Conservation (phyloP, 2,888 invertebrate species). For the Coremacera marginata region DNA sequence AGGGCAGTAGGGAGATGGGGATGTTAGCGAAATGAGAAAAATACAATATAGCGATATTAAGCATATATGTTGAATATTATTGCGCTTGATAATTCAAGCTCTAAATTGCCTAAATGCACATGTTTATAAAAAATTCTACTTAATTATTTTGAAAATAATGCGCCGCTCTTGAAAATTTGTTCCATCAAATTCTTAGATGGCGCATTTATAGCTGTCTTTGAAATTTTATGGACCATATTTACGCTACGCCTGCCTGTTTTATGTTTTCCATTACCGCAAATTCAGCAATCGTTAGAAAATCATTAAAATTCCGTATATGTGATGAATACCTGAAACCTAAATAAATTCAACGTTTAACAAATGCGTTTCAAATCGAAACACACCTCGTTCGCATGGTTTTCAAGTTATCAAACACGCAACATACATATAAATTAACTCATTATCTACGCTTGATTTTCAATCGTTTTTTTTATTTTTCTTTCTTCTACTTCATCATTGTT, state of each 20-base stretch:
- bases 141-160: no score
- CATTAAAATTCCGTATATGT: conserved; percentile 7
- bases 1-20: no score
- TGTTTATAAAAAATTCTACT: no score
- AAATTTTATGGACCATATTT: background rate
- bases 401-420: background rate
- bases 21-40: no score
- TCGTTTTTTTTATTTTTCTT: background rate
- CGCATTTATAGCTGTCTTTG: no score
- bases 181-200: no score
- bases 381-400: background rate
- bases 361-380: background rate
- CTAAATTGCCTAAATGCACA: no score
- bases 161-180: no score
- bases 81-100: no score
- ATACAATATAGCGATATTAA: no score
- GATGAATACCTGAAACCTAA: background rate
- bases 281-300: background rate
- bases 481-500: no score
- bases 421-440: conserved; percentile 18
- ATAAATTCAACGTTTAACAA: conserved; percentile 8
- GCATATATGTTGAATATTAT: no score
- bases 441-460: background rate
- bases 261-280: background rate
- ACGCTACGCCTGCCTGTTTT: background rate